Evolutionary conservation across 2,888 invertebrate species (phyloP), one percentile per base, ranked within the genome.

Genomic region (Drosophila colorata): DNA sequence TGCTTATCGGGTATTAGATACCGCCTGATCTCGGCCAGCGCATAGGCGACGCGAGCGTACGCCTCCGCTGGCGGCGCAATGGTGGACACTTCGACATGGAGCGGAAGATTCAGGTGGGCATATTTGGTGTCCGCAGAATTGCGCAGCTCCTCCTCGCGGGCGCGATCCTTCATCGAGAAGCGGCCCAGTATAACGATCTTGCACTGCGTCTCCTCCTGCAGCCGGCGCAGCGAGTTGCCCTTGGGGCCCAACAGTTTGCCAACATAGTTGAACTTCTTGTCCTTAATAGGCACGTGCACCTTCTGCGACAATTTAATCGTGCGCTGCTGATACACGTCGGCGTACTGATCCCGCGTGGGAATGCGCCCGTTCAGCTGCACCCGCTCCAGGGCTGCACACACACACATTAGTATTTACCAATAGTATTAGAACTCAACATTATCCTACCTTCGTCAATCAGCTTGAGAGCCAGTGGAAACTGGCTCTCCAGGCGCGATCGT

Each of bases 161-260:
- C 94, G 44, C 96, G 96, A 92, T 98, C 98, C 91, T 97, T 96
- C 96, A 98, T 98, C 0, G 98, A 98, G 56, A 98, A 98, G 76
- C 96, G 94, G 11, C 98, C 98, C 18, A 98, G 94, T 35, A 98
- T 96, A n/a, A 98, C 97, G 96, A 98, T 98, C 93, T 97, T 98
- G 89, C 98, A 98, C 94, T 97, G 97, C 4, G 98, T 98, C 90
- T 98, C 97, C 89, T 98, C 98, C 92, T 98, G 98, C 35, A 98
- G 93, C 68, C 97, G 95, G 90, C 98, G 98, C 94, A 98, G 94
- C 9, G 98, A 97, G 92, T 97, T 97, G 52, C 98, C 98, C 93
- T 98, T 98, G 18, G 98, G 98, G 4, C 98, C 98, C 78, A 98
- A 93, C 55, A 98, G 93, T 93, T 98, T 98, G 3, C 98, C 98